Conservation (phyloP, 2,888 invertebrate species). For the Eulithis prunata region DNA sequence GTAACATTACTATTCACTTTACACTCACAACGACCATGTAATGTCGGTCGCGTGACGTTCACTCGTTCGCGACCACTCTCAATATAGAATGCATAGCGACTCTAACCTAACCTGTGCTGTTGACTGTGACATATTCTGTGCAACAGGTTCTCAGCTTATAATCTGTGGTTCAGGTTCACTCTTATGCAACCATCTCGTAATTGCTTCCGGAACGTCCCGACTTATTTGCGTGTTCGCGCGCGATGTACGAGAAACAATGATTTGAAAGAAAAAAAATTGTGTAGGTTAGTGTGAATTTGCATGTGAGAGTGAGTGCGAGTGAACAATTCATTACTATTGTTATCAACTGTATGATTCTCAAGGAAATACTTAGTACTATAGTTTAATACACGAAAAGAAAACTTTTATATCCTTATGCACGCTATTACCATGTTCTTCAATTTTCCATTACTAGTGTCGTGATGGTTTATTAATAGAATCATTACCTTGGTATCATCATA, state of each 20-base stretch:
- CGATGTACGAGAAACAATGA: conserved; percentile 40
- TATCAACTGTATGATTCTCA: not conserved
- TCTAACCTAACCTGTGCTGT: not conserved
- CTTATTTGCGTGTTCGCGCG: conserved; percentile 51
- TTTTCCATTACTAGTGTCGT: not conserved
- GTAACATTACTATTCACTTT: conserved; percentile 23
- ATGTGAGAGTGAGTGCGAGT: conserved; percentile 7
- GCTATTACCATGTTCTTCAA: not conserved
- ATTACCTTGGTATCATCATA: too few relatives aligned
- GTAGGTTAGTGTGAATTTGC: not conserved
- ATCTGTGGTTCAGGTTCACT: conserved; percentile 12
- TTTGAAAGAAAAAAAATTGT: not conserved
- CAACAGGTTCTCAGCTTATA: conserved; percentile 12
- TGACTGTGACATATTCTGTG: conserved; percentile 7
- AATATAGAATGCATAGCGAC: conserved; percentile 54
- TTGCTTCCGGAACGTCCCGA: conserved; percentile 64
- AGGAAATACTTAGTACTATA: not conserved
- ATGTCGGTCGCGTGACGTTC: conserved; percentile 49
- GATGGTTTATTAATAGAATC: not conserved
- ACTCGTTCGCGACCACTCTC: conserved; percentile 68
- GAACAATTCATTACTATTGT: conserved; percentile 5
- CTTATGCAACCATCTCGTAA: conserved; percentile 59
- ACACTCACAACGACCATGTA: conserved; percentile 50
- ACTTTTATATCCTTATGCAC: not conserved
- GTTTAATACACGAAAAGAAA: not conserved